Evolutionary conservation across 2,888 invertebrate species (phyloP).

Genomic region (Tetropium fuscum): DNA sequence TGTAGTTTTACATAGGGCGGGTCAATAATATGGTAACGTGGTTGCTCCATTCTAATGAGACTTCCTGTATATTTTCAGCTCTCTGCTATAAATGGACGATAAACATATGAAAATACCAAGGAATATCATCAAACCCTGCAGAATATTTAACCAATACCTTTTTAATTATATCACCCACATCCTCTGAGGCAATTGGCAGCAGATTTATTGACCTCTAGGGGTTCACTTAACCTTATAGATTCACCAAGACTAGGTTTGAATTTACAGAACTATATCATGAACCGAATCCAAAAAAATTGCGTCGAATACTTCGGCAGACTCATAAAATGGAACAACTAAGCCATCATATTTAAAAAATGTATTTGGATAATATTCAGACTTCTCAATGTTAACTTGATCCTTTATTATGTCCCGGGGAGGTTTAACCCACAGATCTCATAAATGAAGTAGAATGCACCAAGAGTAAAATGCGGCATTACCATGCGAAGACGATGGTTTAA

Average conservation of each 20-base stretch:
- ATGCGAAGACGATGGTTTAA: too few species aligned
- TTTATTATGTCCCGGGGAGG: not conserved
- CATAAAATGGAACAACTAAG: not conserved
- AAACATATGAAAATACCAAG: too few species aligned
- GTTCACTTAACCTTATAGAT: not conserved
- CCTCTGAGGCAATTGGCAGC: not conserved
- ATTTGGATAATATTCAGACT: not conserved
- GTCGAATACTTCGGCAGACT: not conserved
- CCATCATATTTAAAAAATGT: not conserved
- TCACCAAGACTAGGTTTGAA: not conserved
- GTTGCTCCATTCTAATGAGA: too few species aligned
- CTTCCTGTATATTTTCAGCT: too few species aligned
- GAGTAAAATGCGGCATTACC: too few species aligned
- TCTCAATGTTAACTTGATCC: not conserved
- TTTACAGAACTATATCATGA: not conserved
- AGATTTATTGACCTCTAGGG: not conserved
- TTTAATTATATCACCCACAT: not conserved
- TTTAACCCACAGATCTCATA: too few species aligned
- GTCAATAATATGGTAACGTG: too few species aligned
- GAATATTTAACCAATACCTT: not conserved
- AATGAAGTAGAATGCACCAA: too few species aligned
- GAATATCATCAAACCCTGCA: not conserved
- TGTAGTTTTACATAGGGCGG: too few species aligned
- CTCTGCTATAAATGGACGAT: too few species aligned
- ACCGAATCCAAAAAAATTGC: not conserved